Evolutionary conservation across 64 coral and sea anemone genomes (phyloP).

Genomic region (Montipora sp.): DNA sequence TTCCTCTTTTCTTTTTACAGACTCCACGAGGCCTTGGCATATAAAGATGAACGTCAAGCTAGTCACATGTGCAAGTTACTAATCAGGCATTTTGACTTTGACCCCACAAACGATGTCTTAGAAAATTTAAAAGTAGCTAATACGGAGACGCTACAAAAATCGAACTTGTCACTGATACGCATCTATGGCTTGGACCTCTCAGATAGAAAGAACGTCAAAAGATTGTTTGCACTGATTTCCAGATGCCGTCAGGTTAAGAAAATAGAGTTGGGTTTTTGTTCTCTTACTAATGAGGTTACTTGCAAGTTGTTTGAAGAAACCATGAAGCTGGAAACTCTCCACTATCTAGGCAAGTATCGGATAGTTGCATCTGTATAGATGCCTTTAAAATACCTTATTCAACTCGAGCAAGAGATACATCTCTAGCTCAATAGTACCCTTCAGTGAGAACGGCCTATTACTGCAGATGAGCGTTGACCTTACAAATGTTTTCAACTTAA

Average conservation of each 20-base stretch:
- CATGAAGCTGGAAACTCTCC: constrained; percentile 19
- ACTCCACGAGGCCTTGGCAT: constrained; percentile 17
- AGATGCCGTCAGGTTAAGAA: constrained; percentile 39
- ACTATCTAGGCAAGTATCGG: background rate
- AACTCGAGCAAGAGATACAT: no score
- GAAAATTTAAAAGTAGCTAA: background rate
- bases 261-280: constrained; percentile 29
- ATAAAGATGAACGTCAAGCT: constrained; percentile 33
- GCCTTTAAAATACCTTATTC: background rate
- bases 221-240: background rate
- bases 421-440: no score
- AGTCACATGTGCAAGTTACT: constrained; percentile 43
- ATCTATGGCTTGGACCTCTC: constrained; percentile 37
- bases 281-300: background rate
- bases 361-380: background rate
- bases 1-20: background rate
- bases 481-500: no score
- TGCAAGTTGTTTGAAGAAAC: constrained; percentile 17
- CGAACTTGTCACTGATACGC: background rate
- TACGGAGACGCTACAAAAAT: background rate
- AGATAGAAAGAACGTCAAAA: constrained; percentile 10
- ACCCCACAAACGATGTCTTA: background rate
- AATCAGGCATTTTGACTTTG: constrained; percentile 33
- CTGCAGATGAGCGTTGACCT: no score
- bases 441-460: no score